Conservation (phyloP, 1,140 invertebrate species). For the Plectrocnemia conspersa region DNA sequence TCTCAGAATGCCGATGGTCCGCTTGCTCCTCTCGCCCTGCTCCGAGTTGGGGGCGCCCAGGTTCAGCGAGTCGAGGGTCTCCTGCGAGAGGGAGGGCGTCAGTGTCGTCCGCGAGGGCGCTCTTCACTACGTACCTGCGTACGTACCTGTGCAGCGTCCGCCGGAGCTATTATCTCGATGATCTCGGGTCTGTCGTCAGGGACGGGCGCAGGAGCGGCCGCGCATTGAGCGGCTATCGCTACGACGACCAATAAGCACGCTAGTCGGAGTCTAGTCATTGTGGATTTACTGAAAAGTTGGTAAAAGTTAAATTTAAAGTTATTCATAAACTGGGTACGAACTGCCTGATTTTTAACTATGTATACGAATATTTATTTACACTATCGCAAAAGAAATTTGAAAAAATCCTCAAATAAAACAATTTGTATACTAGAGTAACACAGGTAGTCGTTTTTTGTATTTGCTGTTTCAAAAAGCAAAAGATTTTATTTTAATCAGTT, state of each 20-base stretch:
- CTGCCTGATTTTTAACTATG: not conserved
- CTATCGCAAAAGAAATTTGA: too few species aligned
- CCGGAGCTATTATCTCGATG: slow-evolving; percentile 50
- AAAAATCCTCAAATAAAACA: too few species aligned
- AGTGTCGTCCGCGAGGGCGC: too few species aligned
- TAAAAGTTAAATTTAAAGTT: too few species aligned
- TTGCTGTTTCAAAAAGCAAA: too few species aligned
- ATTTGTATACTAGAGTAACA: too few species aligned
- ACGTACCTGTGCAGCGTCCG: slow-evolving; percentile 45
- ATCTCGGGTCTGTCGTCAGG: slow-evolving; percentile 43
- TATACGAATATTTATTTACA: too few species aligned
- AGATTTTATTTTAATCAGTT: too few species aligned
- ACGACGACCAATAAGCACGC: slow-evolving; percentile 38
- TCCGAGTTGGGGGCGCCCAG: slow-evolving; percentile 49
- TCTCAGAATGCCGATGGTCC: slow-evolving; percentile 68
- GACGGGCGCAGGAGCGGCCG: slow-evolving; percentile 35
- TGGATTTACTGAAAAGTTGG: slow-evolving; percentile 48
- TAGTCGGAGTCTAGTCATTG: slow-evolving; percentile 29
- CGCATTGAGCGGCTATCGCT: slow-evolving; percentile 33
- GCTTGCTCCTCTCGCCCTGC: slow-evolving; percentile 63
- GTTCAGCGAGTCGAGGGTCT: slow-evolving; percentile 49
- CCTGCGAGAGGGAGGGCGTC: too few species aligned
- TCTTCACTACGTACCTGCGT: too few species aligned
- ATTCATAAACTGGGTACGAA: too few species aligned
- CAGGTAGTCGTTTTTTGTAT: too few species aligned